phyloP scores from a whole-genome alignment of 2,113 vertebrate genomes.

The Scomber colias region DNA sequence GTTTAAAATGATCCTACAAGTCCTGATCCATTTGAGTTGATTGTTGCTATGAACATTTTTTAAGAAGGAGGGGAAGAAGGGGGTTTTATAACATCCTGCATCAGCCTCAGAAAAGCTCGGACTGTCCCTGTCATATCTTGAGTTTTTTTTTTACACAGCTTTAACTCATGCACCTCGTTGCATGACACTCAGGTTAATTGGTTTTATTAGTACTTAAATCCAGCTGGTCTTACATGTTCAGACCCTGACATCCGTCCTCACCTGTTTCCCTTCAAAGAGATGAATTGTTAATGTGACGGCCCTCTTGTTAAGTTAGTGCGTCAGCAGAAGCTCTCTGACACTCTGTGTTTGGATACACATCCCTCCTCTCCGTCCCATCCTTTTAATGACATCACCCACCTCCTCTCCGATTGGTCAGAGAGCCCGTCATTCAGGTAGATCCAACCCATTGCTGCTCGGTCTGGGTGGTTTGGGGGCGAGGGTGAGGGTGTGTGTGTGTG shows the following conservation, averaged over 20 bases:
- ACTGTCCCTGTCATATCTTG: no score
- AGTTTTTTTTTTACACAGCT: background rate
- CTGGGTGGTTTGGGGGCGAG: background rate
- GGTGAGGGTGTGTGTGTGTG: background rate
- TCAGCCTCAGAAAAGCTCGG: background rate
- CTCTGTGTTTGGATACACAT: slow-evolving; percentile 26
- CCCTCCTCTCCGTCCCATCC: background rate
- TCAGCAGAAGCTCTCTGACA: slow-evolving; percentile 59
- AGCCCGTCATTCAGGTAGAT: background rate
- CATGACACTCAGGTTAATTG: background rate
- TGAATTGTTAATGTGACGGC: slow-evolving; percentile 4
- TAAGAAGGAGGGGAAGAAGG: background rate
- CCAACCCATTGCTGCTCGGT: slow-evolving; percentile 27
- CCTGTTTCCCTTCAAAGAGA: slow-evolving; percentile 15
- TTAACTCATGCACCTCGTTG: background rate
- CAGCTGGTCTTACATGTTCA: background rate
- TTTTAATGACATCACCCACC: slow-evolving; percentile 63
- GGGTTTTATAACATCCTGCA: no score
- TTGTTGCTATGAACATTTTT: background rate
- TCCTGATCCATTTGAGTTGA: no score
- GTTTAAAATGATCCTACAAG: no score
- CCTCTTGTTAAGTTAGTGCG: slow-evolving; percentile 38
- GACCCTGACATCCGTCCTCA: slow-evolving; percentile 13
- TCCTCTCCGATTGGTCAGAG: slow-evolving; percentile 41
- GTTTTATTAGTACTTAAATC: background rate